Percentiles rank a stretch among this genome's conserved stretches.
Evolutionary conservation across 2,797 vertebrate species (phyloP).

Genomic region (Pteropus rufus): DNA sequence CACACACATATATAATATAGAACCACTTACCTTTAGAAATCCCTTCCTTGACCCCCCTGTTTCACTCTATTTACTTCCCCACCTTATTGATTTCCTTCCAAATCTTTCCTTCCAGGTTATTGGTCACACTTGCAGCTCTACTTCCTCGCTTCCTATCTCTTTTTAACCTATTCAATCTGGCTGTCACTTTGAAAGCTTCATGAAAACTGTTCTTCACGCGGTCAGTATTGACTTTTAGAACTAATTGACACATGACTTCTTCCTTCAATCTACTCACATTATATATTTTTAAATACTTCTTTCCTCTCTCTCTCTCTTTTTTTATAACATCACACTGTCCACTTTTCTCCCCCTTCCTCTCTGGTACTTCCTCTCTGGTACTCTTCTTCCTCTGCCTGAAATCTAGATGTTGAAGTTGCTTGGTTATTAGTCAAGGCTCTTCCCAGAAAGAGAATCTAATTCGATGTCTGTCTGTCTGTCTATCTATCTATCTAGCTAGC

Average conservation of each 20-base stretch:
- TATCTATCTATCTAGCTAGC: not conserved
- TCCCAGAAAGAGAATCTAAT: not conserved
- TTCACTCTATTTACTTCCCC: not conserved
- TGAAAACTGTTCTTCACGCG: not conserved
- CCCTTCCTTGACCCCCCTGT: not conserved
- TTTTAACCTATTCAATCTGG: not conserved
- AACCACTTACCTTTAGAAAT: not conserved
- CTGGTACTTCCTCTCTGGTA: not conserved
- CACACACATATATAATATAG: not conserved
- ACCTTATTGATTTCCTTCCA: not conserved
- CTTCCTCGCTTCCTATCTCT: not conserved
- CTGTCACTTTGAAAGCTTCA: not conserved
- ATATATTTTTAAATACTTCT: not conserved
- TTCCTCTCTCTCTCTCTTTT: not conserved
- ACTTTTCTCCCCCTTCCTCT: fast-evolving
- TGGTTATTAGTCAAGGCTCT: not conserved
- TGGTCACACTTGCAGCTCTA: not conserved
- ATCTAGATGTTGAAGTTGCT: not conserved
- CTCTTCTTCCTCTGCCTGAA: not conserved
- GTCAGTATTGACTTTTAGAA: not conserved
- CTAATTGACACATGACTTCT: not conserved
- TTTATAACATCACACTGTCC: not conserved
- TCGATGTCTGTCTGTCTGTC: too few relatives aligned
- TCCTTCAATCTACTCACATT: not conserved
- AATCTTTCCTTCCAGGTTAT: not conserved